Evolutionary conservation across 2,888 invertebrate genomes (phyloP).

Genomic region (Caenorhabditis uteleia): DNA sequence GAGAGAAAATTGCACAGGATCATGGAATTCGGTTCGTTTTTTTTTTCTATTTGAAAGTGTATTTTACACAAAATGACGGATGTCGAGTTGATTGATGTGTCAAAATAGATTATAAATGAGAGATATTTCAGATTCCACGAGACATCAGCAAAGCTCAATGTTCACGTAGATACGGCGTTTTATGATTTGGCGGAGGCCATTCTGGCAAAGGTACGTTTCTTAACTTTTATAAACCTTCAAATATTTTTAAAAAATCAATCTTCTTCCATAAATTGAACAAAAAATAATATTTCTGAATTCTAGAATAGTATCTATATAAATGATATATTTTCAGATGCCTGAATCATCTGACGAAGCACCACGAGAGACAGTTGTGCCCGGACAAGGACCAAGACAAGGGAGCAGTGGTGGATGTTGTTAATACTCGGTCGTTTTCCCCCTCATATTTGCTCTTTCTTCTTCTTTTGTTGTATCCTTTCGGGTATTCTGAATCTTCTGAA

Average conservation of each 20-base stretch:
- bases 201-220: constrained; percentile 61
- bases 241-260: too few species aligned
- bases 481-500: constrained; percentile 1
- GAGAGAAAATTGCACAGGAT: constrained; percentile 51
- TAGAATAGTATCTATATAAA: background rate
- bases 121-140: constrained; percentile 84
- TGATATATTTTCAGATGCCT: constrained; percentile 38
- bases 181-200: constrained; percentile 85
- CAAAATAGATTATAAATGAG: background rate
- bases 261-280: too few species aligned
- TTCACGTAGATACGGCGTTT: constrained; percentile 97
- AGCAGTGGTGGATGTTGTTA: constrained; percentile 33
- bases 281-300: background rate
- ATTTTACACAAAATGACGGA: too few species aligned
- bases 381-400: constrained; percentile 23
- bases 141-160: constrained; percentile 96
- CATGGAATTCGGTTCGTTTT: constrained; percentile 25
- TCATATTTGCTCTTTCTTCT: background rate
- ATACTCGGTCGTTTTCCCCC: background rate
- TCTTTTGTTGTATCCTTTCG: background rate
- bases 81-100: background rate
- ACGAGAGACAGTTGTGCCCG: constrained; percentile 34
- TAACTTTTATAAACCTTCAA: background rate
- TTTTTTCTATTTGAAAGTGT: too few species aligned
- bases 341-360: constrained; percentile 39